Evolutionary conservation across 1,140 invertebrate species (phyloP).

Genomic region (Harlomillsia oculata): DNA sequence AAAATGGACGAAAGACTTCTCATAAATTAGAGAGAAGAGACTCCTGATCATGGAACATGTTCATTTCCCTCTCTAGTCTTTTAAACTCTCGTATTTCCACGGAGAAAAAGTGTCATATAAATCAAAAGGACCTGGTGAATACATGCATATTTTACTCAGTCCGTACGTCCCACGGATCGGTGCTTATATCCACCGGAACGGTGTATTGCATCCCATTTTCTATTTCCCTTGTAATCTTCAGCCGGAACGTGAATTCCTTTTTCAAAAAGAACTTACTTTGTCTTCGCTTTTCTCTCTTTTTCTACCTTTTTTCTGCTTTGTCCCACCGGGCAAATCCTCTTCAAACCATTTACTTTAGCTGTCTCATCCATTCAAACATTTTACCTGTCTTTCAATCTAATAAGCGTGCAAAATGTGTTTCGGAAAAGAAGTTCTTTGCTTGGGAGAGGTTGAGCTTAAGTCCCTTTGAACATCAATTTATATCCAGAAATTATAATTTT

Average conservation of each 20-base stretch:
- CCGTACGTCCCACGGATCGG: conserved; percentile 11
- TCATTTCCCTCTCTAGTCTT: conserved; percentile 31
- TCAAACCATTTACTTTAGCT: too few species aligned
- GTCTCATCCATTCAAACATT: too few species aligned
- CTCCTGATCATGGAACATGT: conserved; percentile 26
- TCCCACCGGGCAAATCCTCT: too few species aligned
- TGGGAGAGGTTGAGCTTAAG: too few species aligned
- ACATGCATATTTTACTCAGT: conserved; percentile 24
- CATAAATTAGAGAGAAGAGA: conserved; percentile 25
- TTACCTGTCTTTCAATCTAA: too few species aligned
- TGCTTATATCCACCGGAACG: conserved; percentile 1
- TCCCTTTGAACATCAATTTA: too few species aligned
- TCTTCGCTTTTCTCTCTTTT: conserved; percentile 9
- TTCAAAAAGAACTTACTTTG: conserved; percentile 15
- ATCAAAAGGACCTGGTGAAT: conserved; percentile 25
- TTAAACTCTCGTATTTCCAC: conserved; percentile 28
- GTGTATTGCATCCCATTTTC: conserved; percentile 8
- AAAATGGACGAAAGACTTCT: too few species aligned
- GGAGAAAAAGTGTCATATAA: conserved; percentile 23
- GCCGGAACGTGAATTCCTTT: conserved; percentile 13
- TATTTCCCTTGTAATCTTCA: conserved; percentile 15
- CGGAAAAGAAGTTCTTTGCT: too few species aligned
- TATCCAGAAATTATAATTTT: too few species aligned
- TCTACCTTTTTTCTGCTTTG: too few species aligned
- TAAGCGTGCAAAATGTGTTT: too few species aligned